These are phyloP conservation scores for Pristionchus fissidentatus DNA, from an alignment of 2,888 invertebrate species.

Conservation along the genomic window DNA sequence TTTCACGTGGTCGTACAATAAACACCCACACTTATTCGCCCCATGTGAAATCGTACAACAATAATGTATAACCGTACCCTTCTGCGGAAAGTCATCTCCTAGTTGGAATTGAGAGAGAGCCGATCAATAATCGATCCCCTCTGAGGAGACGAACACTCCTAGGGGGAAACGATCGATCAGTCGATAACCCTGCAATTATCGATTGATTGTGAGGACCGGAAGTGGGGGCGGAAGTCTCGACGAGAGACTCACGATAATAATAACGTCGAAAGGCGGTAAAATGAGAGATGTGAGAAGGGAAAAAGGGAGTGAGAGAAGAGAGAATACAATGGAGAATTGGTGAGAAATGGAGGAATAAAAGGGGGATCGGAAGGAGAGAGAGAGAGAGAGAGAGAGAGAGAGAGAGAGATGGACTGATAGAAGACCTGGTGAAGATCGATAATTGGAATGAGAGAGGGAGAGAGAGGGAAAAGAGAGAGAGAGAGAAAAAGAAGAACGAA, in stretches of 20 bases:
- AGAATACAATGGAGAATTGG: slow-evolving; percentile 44
- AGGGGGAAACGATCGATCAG: slow-evolving; percentile 20
- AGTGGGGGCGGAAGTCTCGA: background rate
- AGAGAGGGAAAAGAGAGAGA: slow-evolving; percentile 23
- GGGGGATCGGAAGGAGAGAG: slow-evolving; percentile 11
- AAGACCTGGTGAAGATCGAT: slow-evolving; percentile 6
- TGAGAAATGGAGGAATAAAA: slow-evolving; percentile 46
- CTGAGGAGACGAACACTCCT: background rate
- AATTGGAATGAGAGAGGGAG: slow-evolving; percentile 42
- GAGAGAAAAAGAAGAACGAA: background rate
- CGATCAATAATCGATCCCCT: slow-evolving; percentile 14
- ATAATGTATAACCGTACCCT: background rate
- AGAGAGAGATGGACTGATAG: slow-evolving; percentile 36
- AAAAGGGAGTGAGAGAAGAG: slow-evolving; percentile 43
- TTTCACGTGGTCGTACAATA: no score
- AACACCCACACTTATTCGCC: background rate
- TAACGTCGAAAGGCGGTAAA: slow-evolving; percentile 20
- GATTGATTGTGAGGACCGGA: background rate
- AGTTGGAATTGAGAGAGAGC: background rate
- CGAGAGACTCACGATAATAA: background rate
- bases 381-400: slow-evolving; percentile 22
- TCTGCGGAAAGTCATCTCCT: slow-evolving; percentile 23
- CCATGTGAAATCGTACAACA: background rate
- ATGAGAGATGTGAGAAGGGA: slow-evolving; percentile 47
- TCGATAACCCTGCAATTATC: no score